Percentiles rank a stretch among this genome's conserved stretches.
Conservation (phyloP, 2,797 vertebrate species). For the Pygocentrus nattereri region DNA sequence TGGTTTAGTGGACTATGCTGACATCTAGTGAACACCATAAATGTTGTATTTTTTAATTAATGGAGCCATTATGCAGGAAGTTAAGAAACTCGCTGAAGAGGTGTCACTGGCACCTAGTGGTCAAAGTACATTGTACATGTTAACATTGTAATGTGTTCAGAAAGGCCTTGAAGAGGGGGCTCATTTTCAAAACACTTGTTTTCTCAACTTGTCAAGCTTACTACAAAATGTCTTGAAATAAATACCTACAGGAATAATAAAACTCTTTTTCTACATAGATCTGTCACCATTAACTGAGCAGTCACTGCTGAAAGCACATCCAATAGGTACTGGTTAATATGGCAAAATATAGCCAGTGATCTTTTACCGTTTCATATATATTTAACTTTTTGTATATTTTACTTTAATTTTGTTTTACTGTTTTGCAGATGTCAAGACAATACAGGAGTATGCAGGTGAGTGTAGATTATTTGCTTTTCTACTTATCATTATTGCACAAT, state of each 20-base stretch:
- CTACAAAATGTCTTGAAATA: background rate
- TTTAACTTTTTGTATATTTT: too few relatives aligned
- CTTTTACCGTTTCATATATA: background rate
- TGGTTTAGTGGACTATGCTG: constrained; percentile 37
- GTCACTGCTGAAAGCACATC: constrained; percentile 31
- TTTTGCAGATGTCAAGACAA: constrained; percentile 65
- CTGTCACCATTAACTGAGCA: background rate
- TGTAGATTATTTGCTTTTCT: background rate
- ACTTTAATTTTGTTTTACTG: constrained; percentile 27
- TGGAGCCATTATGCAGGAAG: background rate
- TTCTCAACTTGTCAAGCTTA: background rate
- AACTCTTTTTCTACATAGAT: constrained; percentile 33
- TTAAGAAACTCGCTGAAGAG: background rate
- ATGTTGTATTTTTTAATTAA: background rate
- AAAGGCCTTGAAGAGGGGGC: background rate
- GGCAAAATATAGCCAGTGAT: background rate
- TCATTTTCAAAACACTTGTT: background rate
- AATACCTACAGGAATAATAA: background rate
- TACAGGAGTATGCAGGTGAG: constrained; percentile 78
- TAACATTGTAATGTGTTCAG: background rate
- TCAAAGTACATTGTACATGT: background rate
- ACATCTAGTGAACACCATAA: constrained; percentile 18
- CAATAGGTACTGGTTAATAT: constrained; percentile 42
- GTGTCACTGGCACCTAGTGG: constrained; percentile 18
- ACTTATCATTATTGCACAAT: background rate